Evolutionary conservation across 2,888 invertebrate genomes (phyloP).

Genomic region (Cephus spinipes): DNA sequence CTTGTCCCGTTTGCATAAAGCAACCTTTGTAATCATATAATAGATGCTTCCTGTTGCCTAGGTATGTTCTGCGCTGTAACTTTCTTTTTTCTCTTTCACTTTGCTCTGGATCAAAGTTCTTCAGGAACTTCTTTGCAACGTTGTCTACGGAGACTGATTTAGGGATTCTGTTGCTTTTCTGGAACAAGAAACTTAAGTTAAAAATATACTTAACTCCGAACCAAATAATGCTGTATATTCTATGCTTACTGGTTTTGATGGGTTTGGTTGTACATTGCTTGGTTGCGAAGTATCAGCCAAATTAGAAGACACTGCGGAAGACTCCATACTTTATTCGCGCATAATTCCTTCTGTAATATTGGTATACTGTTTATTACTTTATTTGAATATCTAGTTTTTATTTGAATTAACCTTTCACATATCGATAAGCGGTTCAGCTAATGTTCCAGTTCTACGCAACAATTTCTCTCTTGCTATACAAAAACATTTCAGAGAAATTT

Average conservation of each 20-base stretch:
- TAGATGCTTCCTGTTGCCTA: slow-evolving; percentile 70
- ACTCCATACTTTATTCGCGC: neutral
- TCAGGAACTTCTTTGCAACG: slow-evolving; percentile 55
- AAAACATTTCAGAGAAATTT: neutral
- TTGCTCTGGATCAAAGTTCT: slow-evolving; percentile 81
- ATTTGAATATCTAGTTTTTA: neutral
- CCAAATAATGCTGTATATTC: neutral
- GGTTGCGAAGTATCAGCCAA: neutral
- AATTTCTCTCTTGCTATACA: neutral
- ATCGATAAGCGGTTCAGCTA: neutral
- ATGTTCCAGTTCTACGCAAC: neutral
- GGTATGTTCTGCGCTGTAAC: slow-evolving; percentile 75
- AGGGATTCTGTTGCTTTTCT: neutral
- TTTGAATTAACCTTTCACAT: neutral
- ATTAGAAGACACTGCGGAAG: neutral
- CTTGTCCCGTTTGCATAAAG: slow-evolving; percentile 73
- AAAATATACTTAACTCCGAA: neutral
- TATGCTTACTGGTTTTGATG: neutral
- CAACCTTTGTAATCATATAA: slow-evolving; percentile 80
- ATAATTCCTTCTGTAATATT: neutral
- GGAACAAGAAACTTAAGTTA: neutral
- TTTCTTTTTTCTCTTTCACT: slow-evolving; percentile 84
- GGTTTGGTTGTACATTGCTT: neutral
- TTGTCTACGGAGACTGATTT: slow-evolving; percentile 34
- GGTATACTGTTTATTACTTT: neutral